phyloP scores from a whole-genome alignment of 1,140 invertebrate genomes.

The Tetramorium parvispinum region DNA sequence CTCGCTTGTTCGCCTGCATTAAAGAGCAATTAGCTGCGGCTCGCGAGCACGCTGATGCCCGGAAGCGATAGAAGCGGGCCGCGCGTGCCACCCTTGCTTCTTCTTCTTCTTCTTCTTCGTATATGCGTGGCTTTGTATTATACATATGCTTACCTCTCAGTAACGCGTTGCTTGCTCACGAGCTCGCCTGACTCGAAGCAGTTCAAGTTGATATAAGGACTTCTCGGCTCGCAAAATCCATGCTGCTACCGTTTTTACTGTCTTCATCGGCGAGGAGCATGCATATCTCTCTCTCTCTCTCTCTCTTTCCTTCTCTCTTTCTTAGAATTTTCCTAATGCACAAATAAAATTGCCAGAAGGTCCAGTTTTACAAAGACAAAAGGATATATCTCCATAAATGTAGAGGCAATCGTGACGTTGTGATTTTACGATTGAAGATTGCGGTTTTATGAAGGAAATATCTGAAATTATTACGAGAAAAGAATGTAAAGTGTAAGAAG shows the following conservation, averaged over 20 bases:
- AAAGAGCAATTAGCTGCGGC: slow-evolving; percentile 85
- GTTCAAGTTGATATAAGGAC: slow-evolving; percentile 32
- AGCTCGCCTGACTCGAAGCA: slow-evolving; percentile 57
- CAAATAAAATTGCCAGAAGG: slow-evolving; percentile 8
- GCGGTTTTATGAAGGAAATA: neutral
- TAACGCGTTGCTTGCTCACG: slow-evolving; percentile 41
- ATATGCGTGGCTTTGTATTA: slow-evolving; percentile 45
- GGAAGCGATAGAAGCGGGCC: slow-evolving; percentile 83
- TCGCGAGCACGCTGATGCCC: slow-evolving; percentile 84
- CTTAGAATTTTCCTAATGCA: neutral
- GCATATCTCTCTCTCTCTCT: neutral
- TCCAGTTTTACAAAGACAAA: neutral
- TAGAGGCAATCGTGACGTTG: neutral
- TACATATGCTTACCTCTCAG: slow-evolving; percentile 45
- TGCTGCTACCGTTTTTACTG: neutral
- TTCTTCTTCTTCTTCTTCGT: slow-evolving; percentile 62
- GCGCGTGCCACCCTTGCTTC: slow-evolving; percentile 84
- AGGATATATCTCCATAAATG: neutral
- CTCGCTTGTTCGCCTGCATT: slow-evolving; percentile 76
- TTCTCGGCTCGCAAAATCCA: slow-evolving; percentile 42
- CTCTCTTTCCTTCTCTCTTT: neutral
- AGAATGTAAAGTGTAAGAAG: neutral
- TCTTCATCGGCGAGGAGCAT: neutral
- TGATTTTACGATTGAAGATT: neutral
- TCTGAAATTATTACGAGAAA: neutral